Base-by-base conservation (phyloP, 2,888 invertebrate species). In the Julus scanicus region DNA sequence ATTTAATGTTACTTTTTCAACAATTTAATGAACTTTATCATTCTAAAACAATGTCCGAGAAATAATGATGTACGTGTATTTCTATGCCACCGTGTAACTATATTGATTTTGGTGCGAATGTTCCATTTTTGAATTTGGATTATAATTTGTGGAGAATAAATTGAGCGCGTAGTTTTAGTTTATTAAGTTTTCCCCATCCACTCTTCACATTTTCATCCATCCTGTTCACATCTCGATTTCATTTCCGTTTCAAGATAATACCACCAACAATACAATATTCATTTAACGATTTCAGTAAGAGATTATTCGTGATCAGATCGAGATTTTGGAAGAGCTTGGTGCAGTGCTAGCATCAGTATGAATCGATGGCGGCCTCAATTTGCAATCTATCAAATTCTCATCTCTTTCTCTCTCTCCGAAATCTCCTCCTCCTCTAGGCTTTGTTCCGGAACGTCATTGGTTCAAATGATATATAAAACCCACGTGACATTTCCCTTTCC, bases 401-500 rank as follows among this genome's bases (percentile, higher is more conserved):
- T 49, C 85, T 85, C 85, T 85, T 85, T 85, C 85, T 85, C 20
- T 44, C 85, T 44, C 40, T 49, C 48, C 13, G 49, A 85, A 85
- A 85, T 85, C 85, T 85, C 85, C 85, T 49, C 85, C 85, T 44
- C 85, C 85, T 85, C 4, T 44, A 44, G 40, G 49, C 49, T 44
- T n/a, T 44, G 13, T 20, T 85, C 49, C 48, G 29, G 44, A 29
- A 48, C 85, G 48, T 48, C 48, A 85, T 85, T 85, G 48, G 85
- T 85, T 29, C 85, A 20, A 20, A 29, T 11, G 85, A 9, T 11
- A 49, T 85, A 44, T 17, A 49, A 44, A 85, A 17, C 20, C 20
- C 85, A 85, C 85, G 49, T 85, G 85, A 29, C 85, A 49, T 85
- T 85, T 85, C 85, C 48, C 48, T 85, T 48, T 44, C n/a, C 49